A percentile compares a stretch with the other conserved stretches of the same genome.
Evolutionary conservation across 2,113 vertebrate genomes (phyloP).

Genomic region (Lamprologus speciosus): DNA sequence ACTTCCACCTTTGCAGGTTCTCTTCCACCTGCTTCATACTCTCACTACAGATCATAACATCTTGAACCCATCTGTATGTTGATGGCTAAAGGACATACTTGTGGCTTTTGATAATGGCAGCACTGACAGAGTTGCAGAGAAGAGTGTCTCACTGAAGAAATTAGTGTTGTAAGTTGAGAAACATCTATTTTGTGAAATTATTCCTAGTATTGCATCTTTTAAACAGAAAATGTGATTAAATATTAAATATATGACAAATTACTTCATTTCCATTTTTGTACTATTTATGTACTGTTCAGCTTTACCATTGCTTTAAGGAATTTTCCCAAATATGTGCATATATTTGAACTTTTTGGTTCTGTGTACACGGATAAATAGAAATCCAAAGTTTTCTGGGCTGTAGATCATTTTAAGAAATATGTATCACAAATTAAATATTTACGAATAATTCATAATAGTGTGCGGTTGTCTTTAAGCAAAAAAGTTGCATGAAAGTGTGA

Average conservation of each 20-base stretch:
- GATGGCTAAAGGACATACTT: not conserved
- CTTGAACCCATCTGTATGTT: fast-evolving
- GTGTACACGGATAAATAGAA: fast-evolving
- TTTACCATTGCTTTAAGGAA: not conserved
- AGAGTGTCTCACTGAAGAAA: not conserved
- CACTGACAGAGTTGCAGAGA: not conserved
- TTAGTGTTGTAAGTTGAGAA: not conserved
- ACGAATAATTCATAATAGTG: fast-evolving
- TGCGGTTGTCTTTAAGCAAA: fast-evolving
- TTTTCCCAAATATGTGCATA: not conserved
- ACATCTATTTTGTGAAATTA: fast-evolving
- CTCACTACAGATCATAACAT: not conserved
- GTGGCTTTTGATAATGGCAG: not conserved
- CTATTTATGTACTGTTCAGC: not conserved
- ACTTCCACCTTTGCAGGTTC: not conserved
- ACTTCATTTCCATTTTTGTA: fast-evolving
- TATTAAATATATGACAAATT: not conserved
- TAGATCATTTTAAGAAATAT: not conserved
- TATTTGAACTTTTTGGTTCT: not conserved
- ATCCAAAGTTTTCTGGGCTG: not conserved
- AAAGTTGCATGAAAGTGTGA: not conserved
- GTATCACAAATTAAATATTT: not conserved
- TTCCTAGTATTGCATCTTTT: fast-evolving
- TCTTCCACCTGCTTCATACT: not conserved
- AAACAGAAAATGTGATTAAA: not conserved